Base-by-base conservation (phyloP, 2,113 vertebrate genomes). In the Sinocyclocheilus anshuiensis region DNA sequence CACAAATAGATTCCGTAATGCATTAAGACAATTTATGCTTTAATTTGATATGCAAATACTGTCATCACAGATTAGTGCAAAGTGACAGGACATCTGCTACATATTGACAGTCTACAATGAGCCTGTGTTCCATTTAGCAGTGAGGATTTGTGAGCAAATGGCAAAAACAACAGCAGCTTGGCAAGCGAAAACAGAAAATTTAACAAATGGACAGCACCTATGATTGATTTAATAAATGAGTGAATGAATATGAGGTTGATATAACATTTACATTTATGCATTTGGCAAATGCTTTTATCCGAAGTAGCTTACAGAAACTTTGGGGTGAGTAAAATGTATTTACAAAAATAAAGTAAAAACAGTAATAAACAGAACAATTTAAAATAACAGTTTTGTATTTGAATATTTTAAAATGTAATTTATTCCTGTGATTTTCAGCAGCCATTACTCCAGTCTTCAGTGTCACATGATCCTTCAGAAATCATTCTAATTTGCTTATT, bases 21-120 rank as follows among this genome's bases (percentile, higher is more conserved):
- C 12, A 48, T 26, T 50, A 48, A 26, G n/a, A 48, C 72, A 48
- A 72, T 74, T 74, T 76, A 76, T 24, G n/a, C 24, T 76, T 50
- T 76, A 76, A 76, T 75, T 16, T 48, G 6, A 65, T 81, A 45
- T 65, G 36, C n/a, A 81, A 45, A 45, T 63, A 24, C 59, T 24
- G n/a, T 65, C 39, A 81, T 65, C 39, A 48, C 39, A 65, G 79
- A 65, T 65, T 48, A 24, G 36, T 65, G 39, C n/a, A 26, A 7
- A 29, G 59, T 65, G 79, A 81, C 39, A 6, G 59, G n/a, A 80
- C 78, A 81, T 63, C 78, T 81, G 78, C 78, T 81, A 59, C 36
- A 20, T 81, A 18, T 45, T 65, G 57, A 81, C 39, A 65, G 22
- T 45, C 36, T 63, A 81, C 33, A 65, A 50, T 26, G 42, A 76